Percentiles rank a stretch among this genome's conserved stretches.
Conservation (phyloP, 2,888 invertebrate species). For the Hirtodrosophila confusa region DNA sequence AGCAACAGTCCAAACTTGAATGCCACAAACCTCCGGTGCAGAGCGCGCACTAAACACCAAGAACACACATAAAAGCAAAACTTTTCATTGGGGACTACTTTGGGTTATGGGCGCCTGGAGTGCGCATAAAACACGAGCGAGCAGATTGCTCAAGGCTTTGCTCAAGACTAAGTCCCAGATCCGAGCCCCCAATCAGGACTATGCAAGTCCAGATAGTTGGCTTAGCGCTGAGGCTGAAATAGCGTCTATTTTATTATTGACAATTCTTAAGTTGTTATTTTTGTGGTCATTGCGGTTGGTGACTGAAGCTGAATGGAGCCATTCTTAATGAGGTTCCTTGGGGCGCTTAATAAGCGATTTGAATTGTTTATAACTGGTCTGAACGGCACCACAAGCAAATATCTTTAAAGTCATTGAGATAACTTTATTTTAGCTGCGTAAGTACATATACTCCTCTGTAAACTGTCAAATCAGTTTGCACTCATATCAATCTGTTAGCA, state of each 20-base stretch:
- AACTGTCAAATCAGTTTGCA: conserved; percentile 41
- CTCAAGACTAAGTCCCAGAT: conserved; percentile 13
- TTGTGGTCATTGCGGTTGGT: conserved; percentile 16
- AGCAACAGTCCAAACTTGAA: conserved; percentile 9
- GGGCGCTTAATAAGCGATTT: conserved; percentile 56
- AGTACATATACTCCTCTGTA: not conserved
- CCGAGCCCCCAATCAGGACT: not conserved
- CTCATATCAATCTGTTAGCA: conserved; percentile 26
- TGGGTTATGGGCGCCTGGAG: conserved; percentile 70
- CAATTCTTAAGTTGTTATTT: conserved; percentile 37
- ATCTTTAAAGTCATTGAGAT: not conserved
- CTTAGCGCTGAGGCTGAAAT: conserved; percentile 20
- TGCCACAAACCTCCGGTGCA: conserved; percentile 2
- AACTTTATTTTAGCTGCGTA: not conserved
- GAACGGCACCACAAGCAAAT: not conserved
- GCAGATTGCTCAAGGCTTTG: conserved; percentile 62
- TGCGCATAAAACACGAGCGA: conserved; percentile 68
- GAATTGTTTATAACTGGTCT: conserved; percentile 20
- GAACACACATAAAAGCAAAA: conserved; percentile 58
- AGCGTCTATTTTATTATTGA: conserved; percentile 43
- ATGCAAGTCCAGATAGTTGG: conserved; percentile 40
- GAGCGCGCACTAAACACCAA: conserved; percentile 27
- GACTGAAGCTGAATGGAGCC: conserved; percentile 1
- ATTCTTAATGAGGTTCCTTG: conserved; percentile 51
- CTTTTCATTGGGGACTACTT: conserved; percentile 74